Conservation (phyloP, 2,888 invertebrate genomes). For the Melieria picta region DNA sequence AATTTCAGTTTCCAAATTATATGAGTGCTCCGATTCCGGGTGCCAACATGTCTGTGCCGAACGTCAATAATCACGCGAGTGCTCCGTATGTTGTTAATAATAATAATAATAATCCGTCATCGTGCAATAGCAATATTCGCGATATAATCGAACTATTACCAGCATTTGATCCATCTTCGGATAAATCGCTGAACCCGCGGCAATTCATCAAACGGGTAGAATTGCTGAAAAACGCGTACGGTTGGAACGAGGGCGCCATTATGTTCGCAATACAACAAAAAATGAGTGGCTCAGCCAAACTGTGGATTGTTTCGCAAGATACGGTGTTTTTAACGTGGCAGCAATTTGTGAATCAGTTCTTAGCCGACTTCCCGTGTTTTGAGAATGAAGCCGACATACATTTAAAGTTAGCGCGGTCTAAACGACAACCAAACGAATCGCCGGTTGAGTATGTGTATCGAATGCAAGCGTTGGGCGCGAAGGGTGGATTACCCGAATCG, state of each 20-base stretch:
- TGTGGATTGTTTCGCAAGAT: constrained; percentile 4
- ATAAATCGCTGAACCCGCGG: no score
- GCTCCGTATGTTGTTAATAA: no score
- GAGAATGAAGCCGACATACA: constrained; percentile 12
- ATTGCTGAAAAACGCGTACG: constrained; percentile 14
- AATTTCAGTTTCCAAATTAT: no score
- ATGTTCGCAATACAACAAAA: constrained; percentile 16
- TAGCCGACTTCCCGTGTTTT: constrained; percentile 14
- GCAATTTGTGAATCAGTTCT: constrained; percentile 25
- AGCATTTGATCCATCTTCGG: no score
- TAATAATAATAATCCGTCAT: no score
- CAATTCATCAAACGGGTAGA: constrained; percentile 3
- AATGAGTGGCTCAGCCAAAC: constrained; percentile 1
- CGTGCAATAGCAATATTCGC: no score
- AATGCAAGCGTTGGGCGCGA: constrained; percentile 23
- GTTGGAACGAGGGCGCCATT: constrained; percentile 2
- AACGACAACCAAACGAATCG: background rate
- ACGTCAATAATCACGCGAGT: no score
- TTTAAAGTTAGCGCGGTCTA: constrained; percentile 7
- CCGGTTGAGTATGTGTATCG: constrained; percentile 26
- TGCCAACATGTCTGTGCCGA: no score
- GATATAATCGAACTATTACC: no score
- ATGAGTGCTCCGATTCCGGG: no score
- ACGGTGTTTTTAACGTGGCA: constrained; percentile 19
- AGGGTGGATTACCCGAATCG: constrained; percentile 22